Conservation (phyloP, 92 coral and sea anemone species). For the Actinernus sp. region DNA sequence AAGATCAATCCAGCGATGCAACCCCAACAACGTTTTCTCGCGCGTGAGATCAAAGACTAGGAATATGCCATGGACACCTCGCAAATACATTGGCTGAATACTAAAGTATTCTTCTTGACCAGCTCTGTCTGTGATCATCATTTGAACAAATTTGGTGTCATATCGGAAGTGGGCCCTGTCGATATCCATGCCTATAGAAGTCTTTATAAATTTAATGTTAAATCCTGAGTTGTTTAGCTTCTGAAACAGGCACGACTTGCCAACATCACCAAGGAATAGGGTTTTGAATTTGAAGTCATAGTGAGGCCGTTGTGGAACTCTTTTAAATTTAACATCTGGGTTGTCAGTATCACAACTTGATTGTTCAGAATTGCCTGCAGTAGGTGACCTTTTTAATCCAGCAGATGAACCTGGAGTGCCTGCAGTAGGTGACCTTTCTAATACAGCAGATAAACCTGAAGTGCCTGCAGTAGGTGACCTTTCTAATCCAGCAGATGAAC, state of each 20-base stretch:
- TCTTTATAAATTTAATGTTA: constrained; percentile 32
- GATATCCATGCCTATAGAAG: constrained; percentile 70
- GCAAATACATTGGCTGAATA: constrained; percentile 69
- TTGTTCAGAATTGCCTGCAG: too few species aligned
- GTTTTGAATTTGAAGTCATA: constrained; percentile 74
- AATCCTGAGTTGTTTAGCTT: constrained; percentile 65
- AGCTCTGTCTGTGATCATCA: constrained; percentile 73
- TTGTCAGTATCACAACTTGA: neutral
- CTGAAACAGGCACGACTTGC: constrained; percentile 77
- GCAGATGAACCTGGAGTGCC: too few species aligned
- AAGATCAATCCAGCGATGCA: constrained; percentile 60
- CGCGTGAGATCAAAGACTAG: constrained; percentile 72
- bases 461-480: too few species aligned
- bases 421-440: too few species aligned
- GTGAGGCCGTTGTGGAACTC: constrained; percentile 26
- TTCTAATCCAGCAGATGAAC: too few species aligned
- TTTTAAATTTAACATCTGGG: constrained; percentile 29
- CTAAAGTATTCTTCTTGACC: constrained; percentile 79
- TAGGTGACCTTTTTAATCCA: too few species aligned
- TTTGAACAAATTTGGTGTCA: constrained; percentile 59
- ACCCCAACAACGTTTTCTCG: constrained; percentile 44
- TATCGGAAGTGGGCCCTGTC: constrained; percentile 46
- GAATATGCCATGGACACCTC: constrained; percentile 78
- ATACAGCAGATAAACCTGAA: too few species aligned
- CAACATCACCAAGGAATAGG: constrained; percentile 81